Percentiles rank a stretch among this genome's conserved stretches.
Conservation (phyloP, 2,113 vertebrate species). For the Bos javanicus region DNA sequence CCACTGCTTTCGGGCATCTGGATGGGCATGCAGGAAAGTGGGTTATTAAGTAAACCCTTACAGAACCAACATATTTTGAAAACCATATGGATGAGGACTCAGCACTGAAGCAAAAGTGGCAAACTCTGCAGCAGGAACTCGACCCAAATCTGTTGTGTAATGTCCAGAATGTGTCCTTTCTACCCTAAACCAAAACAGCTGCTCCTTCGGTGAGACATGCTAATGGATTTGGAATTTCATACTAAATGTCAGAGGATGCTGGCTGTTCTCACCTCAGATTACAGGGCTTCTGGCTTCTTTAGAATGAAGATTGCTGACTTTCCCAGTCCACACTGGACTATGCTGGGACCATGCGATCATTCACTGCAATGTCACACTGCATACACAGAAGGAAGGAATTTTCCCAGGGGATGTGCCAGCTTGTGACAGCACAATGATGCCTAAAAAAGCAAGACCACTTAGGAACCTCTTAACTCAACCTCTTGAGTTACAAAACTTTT, state of each 20-base stretch:
- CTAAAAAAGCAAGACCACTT: slow-evolving; percentile 35
- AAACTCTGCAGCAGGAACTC: slow-evolving; percentile 37
- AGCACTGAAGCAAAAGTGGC: slow-evolving; percentile 52
- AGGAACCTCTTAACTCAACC: neutral
- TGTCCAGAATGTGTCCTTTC: slow-evolving; percentile 56
- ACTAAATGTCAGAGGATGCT: slow-evolving; percentile 42
- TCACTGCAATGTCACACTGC: slow-evolving; percentile 43
- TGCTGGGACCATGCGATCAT: slow-evolving; percentile 35
- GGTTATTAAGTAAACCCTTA: slow-evolving; percentile 39
- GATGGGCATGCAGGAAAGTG: neutral
- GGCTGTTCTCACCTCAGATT: neutral
- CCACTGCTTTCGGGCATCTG: neutral
- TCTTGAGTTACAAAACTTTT: slow-evolving; percentile 11
- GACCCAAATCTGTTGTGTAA: slow-evolving; percentile 70
- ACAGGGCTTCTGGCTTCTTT: slow-evolving; percentile 15
- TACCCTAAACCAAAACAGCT: slow-evolving; percentile 71
- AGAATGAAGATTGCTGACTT: slow-evolving; percentile 1
- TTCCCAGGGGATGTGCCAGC: slow-evolving; percentile 44
- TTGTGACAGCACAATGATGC: slow-evolving; percentile 34
- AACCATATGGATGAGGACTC: slow-evolving; percentile 59
- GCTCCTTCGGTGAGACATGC: slow-evolving; percentile 61
- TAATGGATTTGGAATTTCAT: slow-evolving; percentile 46
- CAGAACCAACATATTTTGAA: neutral
- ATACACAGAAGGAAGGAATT: slow-evolving; percentile 36
- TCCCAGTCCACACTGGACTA: slow-evolving; percentile 35